A percentile compares a stretch with the other conserved stretches of the same genome.
Conservation (phyloP, 1,140 invertebrate species). For the Octopus sinensis region DNA sequence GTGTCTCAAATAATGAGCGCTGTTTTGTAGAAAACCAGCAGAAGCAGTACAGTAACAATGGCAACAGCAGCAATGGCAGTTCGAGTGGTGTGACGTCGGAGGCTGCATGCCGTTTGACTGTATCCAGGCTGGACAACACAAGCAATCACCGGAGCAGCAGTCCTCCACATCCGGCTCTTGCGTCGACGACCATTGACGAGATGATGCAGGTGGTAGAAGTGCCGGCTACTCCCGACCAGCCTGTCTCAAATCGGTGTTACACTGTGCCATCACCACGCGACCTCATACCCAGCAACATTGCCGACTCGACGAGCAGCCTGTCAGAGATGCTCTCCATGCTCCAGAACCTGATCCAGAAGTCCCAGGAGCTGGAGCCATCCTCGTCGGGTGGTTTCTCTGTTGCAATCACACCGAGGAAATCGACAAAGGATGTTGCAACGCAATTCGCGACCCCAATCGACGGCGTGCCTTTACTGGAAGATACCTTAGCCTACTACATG, state of each 20-base stretch:
- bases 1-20: neutral
- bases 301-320: conserved; percentile 40
- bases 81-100: neutral
- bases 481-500: conserved; percentile 44
- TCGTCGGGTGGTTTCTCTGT: conserved; percentile 14
- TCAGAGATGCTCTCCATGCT: conserved; percentile 34
- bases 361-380: conserved; percentile 27
- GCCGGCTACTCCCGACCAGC: neutral
- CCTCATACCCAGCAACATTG: conserved; percentile 17
- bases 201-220: neutral
- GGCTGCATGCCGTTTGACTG: neutral
- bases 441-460: conserved; percentile 31
- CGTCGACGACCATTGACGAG: neutral
- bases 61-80: conserved; percentile 1
- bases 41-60: conserved; percentile 12
- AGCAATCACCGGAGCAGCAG: neutral
- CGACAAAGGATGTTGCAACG: conserved; percentile 24
- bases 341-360: conserved; percentile 29
- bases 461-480: conserved; percentile 37
- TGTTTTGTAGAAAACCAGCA: neutral
- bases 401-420: conserved; percentile 24
- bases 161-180: neutral
- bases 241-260: neutral
- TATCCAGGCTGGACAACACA: neutral
- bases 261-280: conserved; percentile 20